Conservation (phyloP, 2,888 invertebrate genomes). For the Choristoneura rosaceana region DNA sequence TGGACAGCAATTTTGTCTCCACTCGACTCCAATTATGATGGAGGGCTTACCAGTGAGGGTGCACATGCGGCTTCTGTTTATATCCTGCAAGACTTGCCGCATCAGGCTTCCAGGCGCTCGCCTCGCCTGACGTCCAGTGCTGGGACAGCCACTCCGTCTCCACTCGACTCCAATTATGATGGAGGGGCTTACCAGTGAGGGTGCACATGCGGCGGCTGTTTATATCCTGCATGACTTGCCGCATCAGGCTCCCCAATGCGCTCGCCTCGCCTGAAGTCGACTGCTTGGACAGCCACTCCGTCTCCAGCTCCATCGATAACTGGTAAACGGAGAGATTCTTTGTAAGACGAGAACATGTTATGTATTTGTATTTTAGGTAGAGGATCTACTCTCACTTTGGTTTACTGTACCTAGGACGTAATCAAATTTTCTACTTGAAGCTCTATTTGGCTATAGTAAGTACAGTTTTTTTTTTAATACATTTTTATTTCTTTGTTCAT, state of each 20-base stretch:
- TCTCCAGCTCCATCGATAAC: conserved; percentile 90
- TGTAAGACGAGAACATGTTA: no score
- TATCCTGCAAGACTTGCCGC: conserved; percentile 88
- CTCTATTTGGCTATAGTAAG: no score
- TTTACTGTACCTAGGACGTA: no score
- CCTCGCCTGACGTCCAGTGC: no score
- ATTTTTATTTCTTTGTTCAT: no score
- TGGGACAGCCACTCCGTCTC: no score
- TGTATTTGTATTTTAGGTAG: no score
- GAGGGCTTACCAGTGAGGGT: conserved; percentile 86
- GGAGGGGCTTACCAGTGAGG: conserved; percentile 82
- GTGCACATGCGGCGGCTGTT: conserved; percentile 90
- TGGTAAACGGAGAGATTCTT: conserved; percentile 52
- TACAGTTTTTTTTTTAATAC: no score
- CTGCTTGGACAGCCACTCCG: conserved; percentile 89
- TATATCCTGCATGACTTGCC: conserved; percentile 89
- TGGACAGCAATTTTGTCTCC: conserved; percentile 90
- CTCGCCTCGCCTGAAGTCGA: conserved; percentile 81
- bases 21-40: no score
- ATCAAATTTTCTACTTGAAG: no score
- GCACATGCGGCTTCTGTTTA: conserved; percentile 89
- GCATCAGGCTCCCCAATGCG: conserved; percentile 86
- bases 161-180: not conserved
- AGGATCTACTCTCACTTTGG: no score
- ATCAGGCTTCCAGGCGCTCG: conserved; percentile 85